Conservation (phyloP, 1,140 invertebrate species). For the Orchesella cincta region DNA sequence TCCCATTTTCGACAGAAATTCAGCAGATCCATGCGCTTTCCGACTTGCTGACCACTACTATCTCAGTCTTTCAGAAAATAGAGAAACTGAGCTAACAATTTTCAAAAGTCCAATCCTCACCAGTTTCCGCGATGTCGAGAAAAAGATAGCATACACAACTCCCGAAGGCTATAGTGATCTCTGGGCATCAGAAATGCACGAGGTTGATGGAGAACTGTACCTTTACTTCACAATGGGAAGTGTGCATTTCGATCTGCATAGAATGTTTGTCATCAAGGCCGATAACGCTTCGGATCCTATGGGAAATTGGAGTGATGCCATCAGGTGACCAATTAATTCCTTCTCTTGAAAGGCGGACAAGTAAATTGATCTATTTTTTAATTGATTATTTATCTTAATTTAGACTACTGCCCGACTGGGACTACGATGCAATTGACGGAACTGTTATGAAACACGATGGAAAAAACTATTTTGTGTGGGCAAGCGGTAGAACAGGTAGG, state of each 20-base stretch:
- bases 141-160: neutral
- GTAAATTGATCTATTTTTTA: no score
- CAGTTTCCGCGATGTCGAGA: neutral
- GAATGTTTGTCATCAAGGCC: neutral
- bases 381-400: no score
- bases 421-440: no score
- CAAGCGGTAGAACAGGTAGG: neutral
- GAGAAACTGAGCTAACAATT: slow-evolving; percentile 34
- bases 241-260: neutral
- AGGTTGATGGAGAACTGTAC: neutral
- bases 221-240: neutral
- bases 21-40: neutral
- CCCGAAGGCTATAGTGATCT: neutral
- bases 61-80: slow-evolving; percentile 28
- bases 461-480: neutral
- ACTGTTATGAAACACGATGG: neutral
- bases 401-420: no score
- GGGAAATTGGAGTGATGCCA: neutral
- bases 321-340: neutral
- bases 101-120: neutral
- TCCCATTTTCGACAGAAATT: neutral
- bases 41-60: slow-evolving; percentile 18
- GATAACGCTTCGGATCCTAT: neutral
- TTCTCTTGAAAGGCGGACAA: no score
- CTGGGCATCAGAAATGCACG: neutral